Conservation (phyloP, 2,113 vertebrate genomes). For the Hipposideros armiger region DNA sequence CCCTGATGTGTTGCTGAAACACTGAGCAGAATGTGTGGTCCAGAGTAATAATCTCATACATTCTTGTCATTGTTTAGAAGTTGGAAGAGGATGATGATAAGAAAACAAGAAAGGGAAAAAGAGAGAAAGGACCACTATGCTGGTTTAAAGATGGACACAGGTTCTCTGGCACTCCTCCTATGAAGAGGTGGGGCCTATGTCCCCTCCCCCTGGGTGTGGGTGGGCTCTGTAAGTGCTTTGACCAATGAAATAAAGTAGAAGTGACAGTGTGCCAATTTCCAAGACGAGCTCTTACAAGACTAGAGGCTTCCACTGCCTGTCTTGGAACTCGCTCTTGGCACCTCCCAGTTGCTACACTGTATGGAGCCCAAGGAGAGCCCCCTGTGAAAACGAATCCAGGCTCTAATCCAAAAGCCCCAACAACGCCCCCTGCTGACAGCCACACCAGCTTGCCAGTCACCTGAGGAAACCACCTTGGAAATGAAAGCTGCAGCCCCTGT, state of each 20-base stretch:
- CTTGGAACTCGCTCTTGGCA: not conserved
- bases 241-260: not conserved
- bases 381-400: not conserved
- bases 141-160: not conserved
- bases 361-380: not conserved
- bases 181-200: not conserved
- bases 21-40: not conserved
- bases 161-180: not conserved
- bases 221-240: not conserved
- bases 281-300: not conserved
- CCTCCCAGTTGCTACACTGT: not conserved
- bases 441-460: not conserved
- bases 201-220: too few species aligned
- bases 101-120: not conserved
- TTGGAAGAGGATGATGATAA: not conserved
- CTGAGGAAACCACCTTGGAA: not conserved
- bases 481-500: not conserved
- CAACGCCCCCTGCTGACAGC: not conserved
- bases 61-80: not conserved
- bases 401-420: not conserved
- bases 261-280: not conserved
- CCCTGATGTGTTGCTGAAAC: not conserved
- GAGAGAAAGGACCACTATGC: accelerated
- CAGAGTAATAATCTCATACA: not conserved
- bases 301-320: not conserved